These are phyloP conservation scores for Bovichtus diacanthus DNA, from an alignment of 2,797 vertebrate genomes.

Conservation along the genomic window DNA sequence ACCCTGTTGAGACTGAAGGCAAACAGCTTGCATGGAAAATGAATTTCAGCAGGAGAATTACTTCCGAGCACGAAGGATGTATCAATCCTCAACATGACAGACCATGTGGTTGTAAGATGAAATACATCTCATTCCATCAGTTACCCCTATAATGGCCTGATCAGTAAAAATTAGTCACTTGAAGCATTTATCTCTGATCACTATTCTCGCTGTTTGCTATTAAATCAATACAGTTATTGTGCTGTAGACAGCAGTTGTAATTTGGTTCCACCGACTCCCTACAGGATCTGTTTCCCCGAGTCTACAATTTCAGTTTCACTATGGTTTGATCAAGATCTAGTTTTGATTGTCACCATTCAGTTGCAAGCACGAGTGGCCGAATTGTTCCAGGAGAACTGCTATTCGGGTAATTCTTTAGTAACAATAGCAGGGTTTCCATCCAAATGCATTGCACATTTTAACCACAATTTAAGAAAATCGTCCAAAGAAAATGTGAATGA, in stretches of 20 bases:
- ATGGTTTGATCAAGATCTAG: not conserved
- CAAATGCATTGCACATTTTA: no score
- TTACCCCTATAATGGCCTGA: not conserved
- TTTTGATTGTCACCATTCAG: not conserved
- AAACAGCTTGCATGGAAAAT: conserved; percentile 8
- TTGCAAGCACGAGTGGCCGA: not conserved
- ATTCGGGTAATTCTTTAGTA: no score
- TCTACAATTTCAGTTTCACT: not conserved
- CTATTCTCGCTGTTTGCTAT: not conserved
- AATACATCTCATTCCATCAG: not conserved
- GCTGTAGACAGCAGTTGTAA: not conserved
- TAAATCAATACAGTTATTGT: not conserved
- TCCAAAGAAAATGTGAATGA: no score
- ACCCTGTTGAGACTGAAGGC: not conserved
- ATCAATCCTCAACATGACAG: not conserved
- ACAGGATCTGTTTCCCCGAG: conserved; percentile 5
- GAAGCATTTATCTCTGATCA: not conserved
- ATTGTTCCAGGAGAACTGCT: no score
- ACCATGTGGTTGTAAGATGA: not conserved
- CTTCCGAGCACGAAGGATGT: not conserved
- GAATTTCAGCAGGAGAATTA: not conserved
- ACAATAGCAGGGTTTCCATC: no score
- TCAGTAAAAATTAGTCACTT: not conserved
- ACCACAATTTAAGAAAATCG: no score
- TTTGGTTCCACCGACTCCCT: conserved; percentile 19